Conservation (phyloP, 2,888 invertebrate genomes). For the Campoplex nolae region DNA sequence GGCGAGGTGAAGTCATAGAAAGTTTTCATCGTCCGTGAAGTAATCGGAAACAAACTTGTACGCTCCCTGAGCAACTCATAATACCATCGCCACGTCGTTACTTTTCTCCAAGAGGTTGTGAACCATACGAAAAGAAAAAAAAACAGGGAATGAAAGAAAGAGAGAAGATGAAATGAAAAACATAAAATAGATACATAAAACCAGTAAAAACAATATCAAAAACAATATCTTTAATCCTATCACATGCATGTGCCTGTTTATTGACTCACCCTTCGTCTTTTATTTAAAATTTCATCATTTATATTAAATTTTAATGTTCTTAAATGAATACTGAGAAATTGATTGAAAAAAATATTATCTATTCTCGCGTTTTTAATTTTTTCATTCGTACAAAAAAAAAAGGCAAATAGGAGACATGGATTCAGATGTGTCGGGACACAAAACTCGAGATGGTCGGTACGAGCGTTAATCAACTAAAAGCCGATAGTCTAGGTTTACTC, state of each 20-base stretch:
- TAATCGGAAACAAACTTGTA: slow-evolving; percentile 66
- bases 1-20: slow-evolving; percentile 50
- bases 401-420: not conserved
- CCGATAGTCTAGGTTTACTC: slow-evolving; percentile 79
- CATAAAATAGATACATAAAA: slow-evolving; percentile 1
- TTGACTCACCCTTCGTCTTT: not conserved
- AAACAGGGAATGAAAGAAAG: not conserved
- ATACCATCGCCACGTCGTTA: slow-evolving; percentile 63
- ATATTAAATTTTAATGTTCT: not conserved
- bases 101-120: slow-evolving; percentile 48
- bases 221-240: not conserved
- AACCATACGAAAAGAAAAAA: not conserved
- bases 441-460: slow-evolving; percentile 68
- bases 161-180: not conserved
- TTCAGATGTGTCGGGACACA: slow-evolving; percentile 65
- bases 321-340: not conserved
- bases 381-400: not conserved
- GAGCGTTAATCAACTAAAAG: slow-evolving; percentile 82
- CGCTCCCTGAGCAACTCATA: slow-evolving; percentile 46
- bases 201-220: not conserved
- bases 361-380: not conserved
- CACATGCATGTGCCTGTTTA: no score
- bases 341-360: not conserved
- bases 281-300: not conserved
- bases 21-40: slow-evolving; percentile 63